Base-by-base conservation (phyloP, 2,113 vertebrate species). In the Datnioides undecimradiatus region DNA sequence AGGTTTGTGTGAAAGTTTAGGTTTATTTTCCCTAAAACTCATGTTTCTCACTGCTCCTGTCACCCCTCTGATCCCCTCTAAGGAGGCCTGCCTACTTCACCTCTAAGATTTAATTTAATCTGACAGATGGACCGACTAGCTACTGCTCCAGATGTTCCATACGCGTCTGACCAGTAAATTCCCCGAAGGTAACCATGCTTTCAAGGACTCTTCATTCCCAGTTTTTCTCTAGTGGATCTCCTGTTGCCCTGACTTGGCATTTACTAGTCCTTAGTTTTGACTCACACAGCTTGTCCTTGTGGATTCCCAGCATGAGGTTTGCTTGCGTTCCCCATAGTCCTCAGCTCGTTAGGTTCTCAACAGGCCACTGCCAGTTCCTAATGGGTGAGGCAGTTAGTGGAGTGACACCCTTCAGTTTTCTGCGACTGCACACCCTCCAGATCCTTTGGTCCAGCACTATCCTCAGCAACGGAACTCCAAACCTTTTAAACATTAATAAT, bases 401-500 rank as follows among this genome's bases (percentile, higher is more conserved):
- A 59, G 33, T 51, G 41, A 73, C 70, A 71, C 13, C 14, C 12
- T 8, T 63, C 1, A 3, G 34, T 62, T 54, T 66, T 75, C 23
- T 68, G 40, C 2, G 4, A 76, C 58, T 82, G 36, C 57, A 84
- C 69, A 49, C 36, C 70, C 52, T 55, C 65, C 58, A 71, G 40
- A 65, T 73, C 45, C 73, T 52, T 58, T 1, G 1, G 79, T 85
- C 76, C 43, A 40, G 66, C 80, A 76, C 86, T 77, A 86, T 79
- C 79, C 65, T 63, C 46, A 58, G 75, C 75, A 79, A 66, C 73
- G 71, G 59, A 84, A 74, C 69, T 85, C 82, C 33, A 85, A 91
- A 89, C 91, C 89, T 91, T 92, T 93, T 90, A 90, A 92, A 84
- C 91, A 94, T 95, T 83, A 95, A 94, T 94, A 93, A 94, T 95